These are phyloP conservation scores for Philotrypesis tridentata DNA, from an alignment of 1,140 invertebrate species.

Conservation along the genomic window DNA sequence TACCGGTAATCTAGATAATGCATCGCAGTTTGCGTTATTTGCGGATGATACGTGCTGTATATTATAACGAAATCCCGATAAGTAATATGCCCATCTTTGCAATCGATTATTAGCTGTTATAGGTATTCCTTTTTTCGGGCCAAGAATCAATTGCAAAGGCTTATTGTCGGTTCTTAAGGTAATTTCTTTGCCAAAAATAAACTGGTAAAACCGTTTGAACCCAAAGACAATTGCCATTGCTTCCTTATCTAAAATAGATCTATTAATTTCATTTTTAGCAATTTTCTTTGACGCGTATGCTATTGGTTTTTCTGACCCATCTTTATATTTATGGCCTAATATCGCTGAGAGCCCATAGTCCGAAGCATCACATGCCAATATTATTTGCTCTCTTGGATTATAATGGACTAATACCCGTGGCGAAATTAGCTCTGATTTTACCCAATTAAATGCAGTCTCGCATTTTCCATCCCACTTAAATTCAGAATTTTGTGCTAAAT, in stretches of 20 bases:
- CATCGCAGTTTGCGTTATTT: slow-evolving; percentile 54
- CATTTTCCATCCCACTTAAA: neutral
- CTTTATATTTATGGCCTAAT: slow-evolving; percentile 67
- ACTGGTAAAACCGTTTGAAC: slow-evolving; percentile 67
- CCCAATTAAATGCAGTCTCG: neutral
- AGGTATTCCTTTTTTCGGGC: slow-evolving; percentile 44
- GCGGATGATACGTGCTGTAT: slow-evolving; percentile 43
- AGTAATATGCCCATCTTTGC: slow-evolving; percentile 50
- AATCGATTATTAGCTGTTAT: slow-evolving; percentile 29
- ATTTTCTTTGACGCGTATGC: slow-evolving; percentile 33
- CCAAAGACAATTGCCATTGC: too few species aligned
- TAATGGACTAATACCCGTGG: neutral
- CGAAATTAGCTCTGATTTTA: neutral
- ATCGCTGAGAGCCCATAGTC: slow-evolving; percentile 72
- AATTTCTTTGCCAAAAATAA: slow-evolving; percentile 68
- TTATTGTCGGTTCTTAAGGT: slow-evolving; percentile 65
- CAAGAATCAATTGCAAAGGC: slow-evolving; percentile 53
- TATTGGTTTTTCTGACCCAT: slow-evolving; percentile 54
- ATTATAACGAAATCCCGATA: slow-evolving; percentile 44
- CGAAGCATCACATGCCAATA: slow-evolving; percentile 73
- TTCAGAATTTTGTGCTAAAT: neutral
- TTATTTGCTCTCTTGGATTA: slow-evolving; percentile 54
- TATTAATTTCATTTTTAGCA: slow-evolving; percentile 11
- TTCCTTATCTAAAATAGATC: slow-evolving; percentile 27
- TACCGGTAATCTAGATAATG: slow-evolving; percentile 18